Conservation (phyloP, 2,888 invertebrate genomes). For the Agapostemon virescens region DNA sequence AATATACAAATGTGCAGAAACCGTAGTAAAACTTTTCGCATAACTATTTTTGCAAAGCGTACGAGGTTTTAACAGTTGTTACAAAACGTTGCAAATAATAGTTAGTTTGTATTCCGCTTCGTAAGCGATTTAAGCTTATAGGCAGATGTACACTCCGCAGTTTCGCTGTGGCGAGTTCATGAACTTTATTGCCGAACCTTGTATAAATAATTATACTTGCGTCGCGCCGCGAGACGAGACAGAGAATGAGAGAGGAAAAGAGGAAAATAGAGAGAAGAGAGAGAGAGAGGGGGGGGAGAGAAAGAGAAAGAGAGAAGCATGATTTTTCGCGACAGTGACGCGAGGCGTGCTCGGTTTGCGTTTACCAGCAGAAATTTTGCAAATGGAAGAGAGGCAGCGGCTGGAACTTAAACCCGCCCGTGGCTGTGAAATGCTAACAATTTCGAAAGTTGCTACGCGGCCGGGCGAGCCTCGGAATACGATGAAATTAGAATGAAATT, state of each 20-base stretch:
- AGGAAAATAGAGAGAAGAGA: neutral
- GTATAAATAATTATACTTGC: neutral
- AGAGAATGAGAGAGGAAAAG: neutral
- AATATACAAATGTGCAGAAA: neutral
- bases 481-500: conserved; percentile 40
- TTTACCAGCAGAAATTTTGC: neutral
- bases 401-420: conserved; percentile 13
- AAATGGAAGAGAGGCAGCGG: neutral
- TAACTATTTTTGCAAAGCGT: neutral
- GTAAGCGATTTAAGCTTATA: neutral
- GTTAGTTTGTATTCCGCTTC: neutral
- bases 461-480: neutral
- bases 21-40: too few species aligned
- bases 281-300: neutral
- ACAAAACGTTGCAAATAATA: neutral
- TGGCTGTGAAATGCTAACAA: conserved; percentile 20
- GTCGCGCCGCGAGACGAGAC: neutral
- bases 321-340: conserved; percentile 5
- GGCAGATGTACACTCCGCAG: neutral
- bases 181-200: conserved; percentile 5
- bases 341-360: neutral
- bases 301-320: neutral
- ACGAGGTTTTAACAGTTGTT: neutral
- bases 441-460: conserved; percentile 16
- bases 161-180: neutral